Evolutionary conservation across 2,888 invertebrate species (phyloP).

Genomic region (Hymenopus coronatus): DNA sequence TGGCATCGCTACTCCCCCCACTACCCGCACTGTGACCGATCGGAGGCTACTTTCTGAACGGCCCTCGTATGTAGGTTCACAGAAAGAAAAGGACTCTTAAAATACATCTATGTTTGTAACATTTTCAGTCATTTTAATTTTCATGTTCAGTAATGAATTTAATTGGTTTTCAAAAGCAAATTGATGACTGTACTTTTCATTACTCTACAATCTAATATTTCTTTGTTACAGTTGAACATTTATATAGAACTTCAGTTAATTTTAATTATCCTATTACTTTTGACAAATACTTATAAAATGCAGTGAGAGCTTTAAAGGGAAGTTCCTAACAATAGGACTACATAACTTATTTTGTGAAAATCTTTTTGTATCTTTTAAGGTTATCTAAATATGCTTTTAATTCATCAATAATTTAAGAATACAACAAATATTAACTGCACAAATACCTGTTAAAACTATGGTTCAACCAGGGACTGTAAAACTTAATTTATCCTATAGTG

Average conservation of each 20-base stretch:
- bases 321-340: not conserved
- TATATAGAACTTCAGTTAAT: not conserved
- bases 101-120: not conserved
- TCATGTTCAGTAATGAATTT: not conserved
- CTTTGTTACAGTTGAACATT: not conserved
- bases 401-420: not conserved
- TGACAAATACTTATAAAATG: no score
- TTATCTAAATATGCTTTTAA: not conserved
- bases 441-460: not conserved
- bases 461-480: not conserved
- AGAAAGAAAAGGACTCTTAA: not conserved
- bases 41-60: no score
- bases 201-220: not conserved
- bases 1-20: no score
- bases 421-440: not conserved
- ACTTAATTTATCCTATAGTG: not conserved
- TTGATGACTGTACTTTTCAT: not conserved
- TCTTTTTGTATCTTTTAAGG: not conserved
- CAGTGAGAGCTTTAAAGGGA: not conserved
- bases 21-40: no score
- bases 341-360: not conserved
- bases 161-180: not conserved
- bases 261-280: not conserved
- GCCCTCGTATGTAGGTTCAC: no score
- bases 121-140: not conserved